These are phyloP conservation scores for Heterotilapia buettikoferi DNA, from an alignment of 2,113 vertebrate genomes.

Conservation along the genomic window DNA sequence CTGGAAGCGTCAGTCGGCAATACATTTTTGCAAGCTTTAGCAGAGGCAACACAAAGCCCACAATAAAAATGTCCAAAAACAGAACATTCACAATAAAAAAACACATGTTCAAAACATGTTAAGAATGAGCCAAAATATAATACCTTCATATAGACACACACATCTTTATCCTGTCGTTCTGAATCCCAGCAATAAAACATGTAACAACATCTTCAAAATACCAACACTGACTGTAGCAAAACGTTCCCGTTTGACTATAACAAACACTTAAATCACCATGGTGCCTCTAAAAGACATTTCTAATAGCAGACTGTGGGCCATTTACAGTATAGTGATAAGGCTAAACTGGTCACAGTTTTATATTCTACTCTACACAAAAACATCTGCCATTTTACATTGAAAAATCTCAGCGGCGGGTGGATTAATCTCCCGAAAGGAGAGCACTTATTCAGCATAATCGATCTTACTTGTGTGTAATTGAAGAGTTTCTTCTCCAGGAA, in stretches of 20 bases:
- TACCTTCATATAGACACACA: conserved; percentile 24
- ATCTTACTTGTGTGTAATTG: conserved; percentile 4
- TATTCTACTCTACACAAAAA: conserved; percentile 57
- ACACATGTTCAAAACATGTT: neutral
- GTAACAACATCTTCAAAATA: conserved; percentile 47
- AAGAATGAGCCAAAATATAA: conserved; percentile 13
- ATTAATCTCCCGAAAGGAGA: neutral
- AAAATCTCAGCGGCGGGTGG: conserved; percentile 43
- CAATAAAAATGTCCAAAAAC: neutral
- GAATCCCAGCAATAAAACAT: conserved; percentile 30
- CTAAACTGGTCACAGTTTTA: conserved; percentile 65
- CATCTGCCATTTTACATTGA: conserved; percentile 50
- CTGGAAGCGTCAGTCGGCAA: conserved; percentile 36
- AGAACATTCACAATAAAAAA: conserved; percentile 19
- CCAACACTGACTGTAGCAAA: conserved; percentile 30
- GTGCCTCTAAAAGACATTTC: conserved; percentile 24
- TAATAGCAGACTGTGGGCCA: conserved; percentile 41
- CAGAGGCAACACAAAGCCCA: conserved; percentile 24
- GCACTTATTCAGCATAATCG: conserved; percentile 29
- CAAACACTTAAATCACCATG: conserved; percentile 42
- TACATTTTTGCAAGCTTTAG: conserved; percentile 41
- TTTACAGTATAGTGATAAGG: conserved; percentile 55
- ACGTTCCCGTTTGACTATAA: conserved; percentile 17
- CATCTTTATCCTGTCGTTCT: neutral
- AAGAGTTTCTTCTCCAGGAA: neutral